Conservation (phyloP, 1,140 invertebrate species). For the Oncopodura yosiiana region DNA sequence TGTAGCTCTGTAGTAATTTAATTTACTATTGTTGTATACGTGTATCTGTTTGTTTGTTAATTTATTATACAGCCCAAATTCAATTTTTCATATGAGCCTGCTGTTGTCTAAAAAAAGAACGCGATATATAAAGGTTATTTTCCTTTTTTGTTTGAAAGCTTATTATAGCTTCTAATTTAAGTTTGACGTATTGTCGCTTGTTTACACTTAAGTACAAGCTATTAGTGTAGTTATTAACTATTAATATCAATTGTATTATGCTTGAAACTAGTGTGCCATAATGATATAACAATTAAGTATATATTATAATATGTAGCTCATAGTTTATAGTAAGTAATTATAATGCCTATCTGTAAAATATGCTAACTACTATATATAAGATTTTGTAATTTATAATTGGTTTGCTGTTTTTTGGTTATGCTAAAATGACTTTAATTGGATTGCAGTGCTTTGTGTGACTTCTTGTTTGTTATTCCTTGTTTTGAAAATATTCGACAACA, state of each 20-base stretch:
- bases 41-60: not conserved
- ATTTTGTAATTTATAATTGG: not conserved
- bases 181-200: not conserved
- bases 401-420: slow-evolving; percentile 5
- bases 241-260: no score
- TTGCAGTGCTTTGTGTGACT: not conserved
- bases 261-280: no score
- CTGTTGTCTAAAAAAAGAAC: slow-evolving; percentile 22
- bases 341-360: no score
- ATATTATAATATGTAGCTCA: no score
- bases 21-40: not conserved
- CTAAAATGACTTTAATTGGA: not conserved
- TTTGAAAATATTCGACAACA: not conserved
- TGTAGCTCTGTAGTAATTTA: not conserved
- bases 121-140: slow-evolving; percentile 13
- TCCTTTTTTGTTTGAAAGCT: not conserved
- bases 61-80: slow-evolving; percentile 11
- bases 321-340: no score
- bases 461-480: not conserved
- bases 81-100: slow-evolving; percentile 34
- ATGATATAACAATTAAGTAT: no score
- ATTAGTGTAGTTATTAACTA: not conserved
- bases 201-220: not conserved
- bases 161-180: not conserved
- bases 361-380: no score